Conservation (phyloP, 2,888 invertebrate species). For the Blastobasis adustella region DNA sequence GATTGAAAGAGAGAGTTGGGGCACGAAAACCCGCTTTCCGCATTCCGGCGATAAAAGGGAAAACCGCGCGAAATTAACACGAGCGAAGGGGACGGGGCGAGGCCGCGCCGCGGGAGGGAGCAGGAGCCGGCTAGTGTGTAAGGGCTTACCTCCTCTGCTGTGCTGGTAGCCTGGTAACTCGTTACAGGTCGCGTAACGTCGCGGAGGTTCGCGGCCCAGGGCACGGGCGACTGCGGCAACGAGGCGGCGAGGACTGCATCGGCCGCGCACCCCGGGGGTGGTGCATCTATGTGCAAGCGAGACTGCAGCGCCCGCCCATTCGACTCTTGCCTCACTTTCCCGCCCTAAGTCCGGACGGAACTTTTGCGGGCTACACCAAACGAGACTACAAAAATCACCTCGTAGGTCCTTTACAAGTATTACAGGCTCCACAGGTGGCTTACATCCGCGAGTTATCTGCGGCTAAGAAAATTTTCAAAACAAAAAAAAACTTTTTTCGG, state of each 20-base stretch:
- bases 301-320: conserved; percentile 69
- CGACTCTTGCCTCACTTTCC: conserved; percentile 69
- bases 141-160: conserved; percentile 53
- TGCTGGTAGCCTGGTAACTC: conserved; percentile 62
- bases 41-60: conserved; percentile 72
- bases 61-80: conserved; percentile 47
- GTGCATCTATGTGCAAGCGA: conserved; percentile 70
- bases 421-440: too few relatives aligned
- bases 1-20: conserved; percentile 69
- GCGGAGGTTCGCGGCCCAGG: conserved; percentile 35
- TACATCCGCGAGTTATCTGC: too few relatives aligned
- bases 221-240: conserved; percentile 55
- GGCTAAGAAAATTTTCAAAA: too few relatives aligned
- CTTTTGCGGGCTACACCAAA: too few relatives aligned
- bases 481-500: too few relatives aligned
- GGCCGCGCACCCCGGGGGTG: conserved; percentile 55
- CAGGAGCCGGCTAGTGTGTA: conserved; percentile 46
- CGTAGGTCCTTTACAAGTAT: too few relatives aligned
- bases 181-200: conserved; percentile 69
- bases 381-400: too few relatives aligned
- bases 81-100: conserved; percentile 39
- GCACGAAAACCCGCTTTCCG: conserved; percentile 66
- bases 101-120: conserved; percentile 35
- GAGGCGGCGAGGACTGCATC: conserved; percentile 61
- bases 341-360: conserved; percentile 49